A percentile compares a stretch with the other conserved stretches of the same genome.
These are phyloP conservation scores for Cryptotis parvus DNA, from an alignment of 2,113 vertebrate genomes.

Conservation along the genomic window DNA sequence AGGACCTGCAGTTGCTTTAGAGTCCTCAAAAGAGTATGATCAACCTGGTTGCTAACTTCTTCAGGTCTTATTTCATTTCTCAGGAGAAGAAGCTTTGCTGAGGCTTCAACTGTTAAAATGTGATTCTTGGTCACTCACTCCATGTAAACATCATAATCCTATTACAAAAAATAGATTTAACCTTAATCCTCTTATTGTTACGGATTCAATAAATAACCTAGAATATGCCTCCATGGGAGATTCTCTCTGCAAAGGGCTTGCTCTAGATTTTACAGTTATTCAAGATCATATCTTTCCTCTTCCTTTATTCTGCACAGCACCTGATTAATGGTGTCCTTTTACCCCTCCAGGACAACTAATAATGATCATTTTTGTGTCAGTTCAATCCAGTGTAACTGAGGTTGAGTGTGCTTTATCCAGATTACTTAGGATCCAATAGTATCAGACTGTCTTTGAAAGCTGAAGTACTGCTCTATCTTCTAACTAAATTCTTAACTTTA, in stretches of 20 bases:
- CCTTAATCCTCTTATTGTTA: constrained; percentile 55
- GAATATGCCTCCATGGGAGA: neutral
- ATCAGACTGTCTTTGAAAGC: neutral
- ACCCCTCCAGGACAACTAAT: constrained; percentile 8
- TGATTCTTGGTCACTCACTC: constrained; percentile 22
- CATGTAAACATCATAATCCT: constrained; percentile 56
- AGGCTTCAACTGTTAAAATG: constrained; percentile 6
- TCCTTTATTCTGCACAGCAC: neutral
- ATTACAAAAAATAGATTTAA: constrained; percentile 60
- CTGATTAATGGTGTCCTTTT: neutral
- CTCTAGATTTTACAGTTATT: constrained; percentile 7
- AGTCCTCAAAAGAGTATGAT: neutral
- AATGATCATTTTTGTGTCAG: neutral
- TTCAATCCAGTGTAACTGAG: constrained; percentile 1
- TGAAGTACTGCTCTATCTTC: neutral
- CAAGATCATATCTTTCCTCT: neutral
- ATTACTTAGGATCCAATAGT: neutral
- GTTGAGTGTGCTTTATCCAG: neutral
- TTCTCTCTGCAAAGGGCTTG: neutral
- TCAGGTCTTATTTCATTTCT: neutral
- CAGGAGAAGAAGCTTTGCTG: neutral
- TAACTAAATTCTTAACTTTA: neutral
- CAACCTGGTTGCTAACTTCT: neutral
- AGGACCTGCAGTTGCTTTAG: neutral
- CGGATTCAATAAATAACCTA: constrained; percentile 44